These are phyloP conservation scores for Oasisia sp. DNA, from an alignment of 2,888 invertebrate genomes.

Conservation along the genomic window DNA sequence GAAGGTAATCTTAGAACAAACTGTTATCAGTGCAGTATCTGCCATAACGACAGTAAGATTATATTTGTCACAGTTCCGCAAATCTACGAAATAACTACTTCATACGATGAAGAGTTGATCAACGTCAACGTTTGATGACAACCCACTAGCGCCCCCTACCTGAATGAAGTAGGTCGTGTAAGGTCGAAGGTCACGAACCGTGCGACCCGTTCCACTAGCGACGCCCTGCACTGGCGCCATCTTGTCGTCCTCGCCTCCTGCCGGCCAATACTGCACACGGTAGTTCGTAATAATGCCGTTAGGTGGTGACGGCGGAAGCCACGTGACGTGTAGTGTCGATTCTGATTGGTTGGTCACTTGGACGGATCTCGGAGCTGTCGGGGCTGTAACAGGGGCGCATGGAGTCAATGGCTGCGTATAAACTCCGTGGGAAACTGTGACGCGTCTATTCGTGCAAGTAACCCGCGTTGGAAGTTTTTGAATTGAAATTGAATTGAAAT, in stretches of 20 bases:
- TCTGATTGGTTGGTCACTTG: conserved; percentile 28
- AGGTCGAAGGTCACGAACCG: conserved; percentile 44
- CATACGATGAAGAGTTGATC: background rate
- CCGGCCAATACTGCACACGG: conserved; percentile 24
- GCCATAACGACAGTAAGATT: background rate
- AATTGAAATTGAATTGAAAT: too few relatives aligned
- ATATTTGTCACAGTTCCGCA: background rate
- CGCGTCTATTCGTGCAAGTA: too few relatives aligned
- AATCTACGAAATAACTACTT: background rate
- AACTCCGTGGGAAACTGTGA: background rate
- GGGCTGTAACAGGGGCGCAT: conserved; percentile 46
- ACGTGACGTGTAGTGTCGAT: conserved; percentile 43
- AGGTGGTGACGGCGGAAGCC: conserved; percentile 45
- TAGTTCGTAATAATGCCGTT: conserved; percentile 53
- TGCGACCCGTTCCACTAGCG: conserved; percentile 22
- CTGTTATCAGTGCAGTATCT: background rate
- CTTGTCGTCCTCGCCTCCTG: background rate
- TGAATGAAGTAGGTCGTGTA: conserved; percentile 33
- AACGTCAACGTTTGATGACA: background rate
- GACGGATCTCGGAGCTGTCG: conserved; percentile 46
- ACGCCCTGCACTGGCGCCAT: background rate
- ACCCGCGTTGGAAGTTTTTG: too few relatives aligned
- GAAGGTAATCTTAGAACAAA: background rate
- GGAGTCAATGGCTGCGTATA: background rate
- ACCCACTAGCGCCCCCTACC: conserved; percentile 24